phyloP scores from a whole-genome alignment of 2,113 vertebrate genomes.

The Leiothrix lutea region DNA sequence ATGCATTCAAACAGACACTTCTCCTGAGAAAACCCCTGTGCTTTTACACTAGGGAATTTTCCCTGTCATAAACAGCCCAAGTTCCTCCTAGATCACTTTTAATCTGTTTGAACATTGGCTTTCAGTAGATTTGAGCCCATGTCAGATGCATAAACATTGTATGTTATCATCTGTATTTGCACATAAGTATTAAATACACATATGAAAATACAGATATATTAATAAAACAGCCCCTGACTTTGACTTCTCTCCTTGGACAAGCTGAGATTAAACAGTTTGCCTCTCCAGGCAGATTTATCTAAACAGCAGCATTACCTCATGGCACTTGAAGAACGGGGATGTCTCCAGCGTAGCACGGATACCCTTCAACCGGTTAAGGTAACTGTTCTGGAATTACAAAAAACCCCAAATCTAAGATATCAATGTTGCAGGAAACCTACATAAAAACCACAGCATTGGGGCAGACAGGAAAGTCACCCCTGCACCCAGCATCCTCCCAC shows the following conservation, averaged over 20 bases:
- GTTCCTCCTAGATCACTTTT: neutral
- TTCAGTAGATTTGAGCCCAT: neutral
- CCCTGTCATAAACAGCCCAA: neutral
- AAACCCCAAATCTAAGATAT: neutral
- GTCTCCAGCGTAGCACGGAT: constrained; percentile 84
- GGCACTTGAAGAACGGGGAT: constrained; percentile 92
- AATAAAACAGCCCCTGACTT: neutral
- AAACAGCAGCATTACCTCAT: constrained; percentile 81
- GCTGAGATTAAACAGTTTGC: neutral
- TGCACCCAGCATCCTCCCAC: neutral
- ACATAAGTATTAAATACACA: neutral
- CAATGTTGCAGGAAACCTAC: neutral
- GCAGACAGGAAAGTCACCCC: neutral
- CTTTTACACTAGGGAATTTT: neutral
- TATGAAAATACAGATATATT: neutral
- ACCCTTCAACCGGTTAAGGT: constrained; percentile 86
- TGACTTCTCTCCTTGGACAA: neutral
- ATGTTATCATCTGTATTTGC: neutral
- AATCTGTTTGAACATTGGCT: neutral
- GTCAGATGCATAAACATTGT: neutral
- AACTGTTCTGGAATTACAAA: constrained; percentile 77
- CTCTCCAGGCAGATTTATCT: neutral
- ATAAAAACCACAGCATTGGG: neutral
- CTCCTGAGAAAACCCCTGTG: neutral
- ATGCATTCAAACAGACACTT: neutral